phyloP scores from a whole-genome alignment of 2,113 vertebrate genomes.

The Lathamus discolor region DNA sequence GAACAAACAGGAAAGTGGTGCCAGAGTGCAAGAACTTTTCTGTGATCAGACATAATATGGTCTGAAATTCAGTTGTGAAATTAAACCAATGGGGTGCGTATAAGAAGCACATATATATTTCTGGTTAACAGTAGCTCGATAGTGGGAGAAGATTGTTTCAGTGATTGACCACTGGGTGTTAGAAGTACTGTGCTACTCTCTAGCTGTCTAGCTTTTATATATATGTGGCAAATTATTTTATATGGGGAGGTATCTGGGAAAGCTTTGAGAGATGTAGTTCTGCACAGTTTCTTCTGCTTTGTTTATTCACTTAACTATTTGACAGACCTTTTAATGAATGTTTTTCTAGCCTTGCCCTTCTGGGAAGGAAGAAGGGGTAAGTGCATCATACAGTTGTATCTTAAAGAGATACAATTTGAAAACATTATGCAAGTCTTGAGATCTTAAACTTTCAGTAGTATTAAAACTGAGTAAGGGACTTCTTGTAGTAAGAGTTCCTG shows the following conservation, averaged over 20 bases:
- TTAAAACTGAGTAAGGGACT: neutral
- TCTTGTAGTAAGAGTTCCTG: neutral
- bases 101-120: neutral
- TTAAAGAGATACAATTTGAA: neutral
- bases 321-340: neutral
- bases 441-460: neutral
- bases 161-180: neutral
- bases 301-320: neutral
- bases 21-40: too few species aligned
- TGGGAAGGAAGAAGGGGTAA: neutral
- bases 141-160: neutral
- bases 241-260: neutral
- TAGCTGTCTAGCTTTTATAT: neutral
- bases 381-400: rapidly evolving
- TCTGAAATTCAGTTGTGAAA: neutral
- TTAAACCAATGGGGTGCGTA: neutral
- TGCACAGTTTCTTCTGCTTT: neutral
- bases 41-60: neutral
- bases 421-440: neutral
- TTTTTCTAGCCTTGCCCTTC: neutral
- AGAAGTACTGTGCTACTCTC: neutral
- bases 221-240: neutral
- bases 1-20: neutral
- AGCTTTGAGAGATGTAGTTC: neutral
- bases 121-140: neutral